A percentile compares a stretch with the other conserved stretches of the same genome.
Evolutionary conservation across 2,113 vertebrate genomes (phyloP).

Genomic region (Leiothrix lutea): DNA sequence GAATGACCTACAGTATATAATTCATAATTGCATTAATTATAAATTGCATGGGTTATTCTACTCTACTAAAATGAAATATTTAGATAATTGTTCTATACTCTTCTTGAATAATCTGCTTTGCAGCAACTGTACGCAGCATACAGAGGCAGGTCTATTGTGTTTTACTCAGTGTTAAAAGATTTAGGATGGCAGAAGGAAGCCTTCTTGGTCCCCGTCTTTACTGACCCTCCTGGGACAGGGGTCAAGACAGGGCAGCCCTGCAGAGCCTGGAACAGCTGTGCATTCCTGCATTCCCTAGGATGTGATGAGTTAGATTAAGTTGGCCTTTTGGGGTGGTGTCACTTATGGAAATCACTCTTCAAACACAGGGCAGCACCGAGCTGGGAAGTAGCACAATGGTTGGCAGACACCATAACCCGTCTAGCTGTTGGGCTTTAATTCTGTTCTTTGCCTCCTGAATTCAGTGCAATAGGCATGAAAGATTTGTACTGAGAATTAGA

Average conservation of each 20-base stretch:
- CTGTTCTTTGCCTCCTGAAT: not conserved
- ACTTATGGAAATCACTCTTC: not conserved
- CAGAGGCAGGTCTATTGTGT: not conserved
- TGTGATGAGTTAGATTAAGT: not conserved
- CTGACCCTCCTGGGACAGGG: rapidly evolving
- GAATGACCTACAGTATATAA: not conserved
- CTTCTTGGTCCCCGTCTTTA: not conserved
- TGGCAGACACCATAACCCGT: not conserved
- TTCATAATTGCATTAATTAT: not conserved
- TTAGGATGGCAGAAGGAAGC: not conserved
- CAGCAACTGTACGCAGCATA: not conserved
- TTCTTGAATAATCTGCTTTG: not conserved
- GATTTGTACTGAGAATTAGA: not conserved
- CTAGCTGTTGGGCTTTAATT: not conserved
- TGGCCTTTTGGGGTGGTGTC: not conserved
- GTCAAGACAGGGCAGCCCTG: not conserved
- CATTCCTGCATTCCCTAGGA: not conserved
- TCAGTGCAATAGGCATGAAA: not conserved
- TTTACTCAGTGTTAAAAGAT: not conserved
- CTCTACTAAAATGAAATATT: not conserved
- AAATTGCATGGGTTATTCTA: not conserved
- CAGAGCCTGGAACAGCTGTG: not conserved
- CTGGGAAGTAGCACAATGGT: not conserved
- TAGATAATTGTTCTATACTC: not conserved
- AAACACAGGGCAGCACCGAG: not conserved